Conservation (phyloP, 2,113 vertebrate species). For the Sminthopsis crassicaudata region DNA sequence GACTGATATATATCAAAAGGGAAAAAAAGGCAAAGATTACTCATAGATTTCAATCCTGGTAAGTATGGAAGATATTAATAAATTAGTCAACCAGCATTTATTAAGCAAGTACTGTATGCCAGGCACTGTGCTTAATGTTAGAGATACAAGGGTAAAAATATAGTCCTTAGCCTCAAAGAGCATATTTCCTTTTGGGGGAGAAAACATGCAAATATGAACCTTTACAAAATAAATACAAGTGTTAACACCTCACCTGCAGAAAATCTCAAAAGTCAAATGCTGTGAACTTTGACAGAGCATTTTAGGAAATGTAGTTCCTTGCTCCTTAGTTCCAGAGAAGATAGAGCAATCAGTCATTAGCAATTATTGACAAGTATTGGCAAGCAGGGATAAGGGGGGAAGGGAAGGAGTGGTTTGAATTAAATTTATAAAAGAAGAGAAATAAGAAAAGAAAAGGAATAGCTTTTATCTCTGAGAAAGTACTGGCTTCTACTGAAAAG, state of each 20-base stretch:
- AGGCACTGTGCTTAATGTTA: not conserved
- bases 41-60: too few species aligned
- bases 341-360: not conserved
- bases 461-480: not conserved
- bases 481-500: not conserved
- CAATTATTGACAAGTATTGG: not conserved
- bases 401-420: not conserved
- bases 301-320: not conserved
- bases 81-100: not conserved
- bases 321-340: not conserved
- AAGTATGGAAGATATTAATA: too few species aligned
- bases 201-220: not conserved
- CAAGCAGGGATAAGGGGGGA: not conserved
- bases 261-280: too few species aligned
- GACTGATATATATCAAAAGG: too few species aligned
- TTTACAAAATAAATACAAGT: not conserved
- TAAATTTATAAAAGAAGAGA: not conserved
- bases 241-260: not conserved
- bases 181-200: not conserved
- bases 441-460: not conserved
- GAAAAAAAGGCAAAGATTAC: too few species aligned
- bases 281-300: too few species aligned
- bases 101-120: not conserved
- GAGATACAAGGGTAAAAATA: not conserved
- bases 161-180: not conserved